These are phyloP conservation scores for Dermolepida albohirtum DNA, from an alignment of 2,888 invertebrate genomes.

Conservation along the genomic window DNA sequence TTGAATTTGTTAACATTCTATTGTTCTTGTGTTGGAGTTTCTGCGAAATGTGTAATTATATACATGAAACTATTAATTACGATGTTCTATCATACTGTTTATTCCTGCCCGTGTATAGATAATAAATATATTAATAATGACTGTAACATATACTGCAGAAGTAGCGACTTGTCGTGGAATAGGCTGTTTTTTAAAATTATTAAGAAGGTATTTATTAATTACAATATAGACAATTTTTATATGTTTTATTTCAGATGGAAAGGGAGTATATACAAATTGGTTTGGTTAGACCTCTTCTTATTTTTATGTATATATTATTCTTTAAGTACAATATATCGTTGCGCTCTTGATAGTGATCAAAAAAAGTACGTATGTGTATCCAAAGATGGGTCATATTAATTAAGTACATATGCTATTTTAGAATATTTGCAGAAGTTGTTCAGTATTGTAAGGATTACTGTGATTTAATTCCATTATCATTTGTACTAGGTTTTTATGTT, in stretches of 20 bases:
- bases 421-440: conserved; percentile 84
- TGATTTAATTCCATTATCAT: conserved; percentile 90
- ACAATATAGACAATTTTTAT: conserved; percentile 15
- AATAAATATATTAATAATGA: conserved; percentile 70
- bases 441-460: conserved; percentile 88
- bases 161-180: conserved; percentile 88
- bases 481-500: conserved; percentile 95
- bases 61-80: conserved; percentile 17
- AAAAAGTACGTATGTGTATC: conserved; percentile 72
- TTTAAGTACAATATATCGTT: conserved; percentile 82
- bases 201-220: conserved; percentile 73
- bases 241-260: conserved; percentile 81
- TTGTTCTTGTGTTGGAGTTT: too few relatives aligned
- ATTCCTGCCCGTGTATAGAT: neutral
- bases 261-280: conserved; percentile 94
- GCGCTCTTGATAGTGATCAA: conserved; percentile 74
- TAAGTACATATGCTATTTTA: conserved; percentile 60
- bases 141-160: conserved; percentile 87
- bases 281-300: conserved; percentile 88
- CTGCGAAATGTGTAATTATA: conserved; percentile 17
- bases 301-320: conserved; percentile 84
- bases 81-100: neutral
- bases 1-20: too few relatives aligned
- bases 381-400: conserved; percentile 43
- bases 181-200: conserved; percentile 87